Conservation (phyloP, 2,113 vertebrate species). For the Sebastes fasciatus region DNA sequence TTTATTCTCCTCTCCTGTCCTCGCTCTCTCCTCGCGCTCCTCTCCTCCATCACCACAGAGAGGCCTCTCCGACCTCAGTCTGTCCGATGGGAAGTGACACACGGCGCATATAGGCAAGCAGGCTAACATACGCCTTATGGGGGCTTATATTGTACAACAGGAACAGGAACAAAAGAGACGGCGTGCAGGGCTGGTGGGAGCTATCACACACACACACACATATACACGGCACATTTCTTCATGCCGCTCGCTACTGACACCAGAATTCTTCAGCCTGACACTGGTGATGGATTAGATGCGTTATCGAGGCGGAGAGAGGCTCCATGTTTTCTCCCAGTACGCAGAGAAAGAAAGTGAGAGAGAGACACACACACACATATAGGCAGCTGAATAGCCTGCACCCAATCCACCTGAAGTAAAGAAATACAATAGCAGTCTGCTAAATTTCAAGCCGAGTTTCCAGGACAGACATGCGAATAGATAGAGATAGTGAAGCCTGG, state of each 20-base stretch:
- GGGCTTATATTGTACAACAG: conserved; percentile 74
- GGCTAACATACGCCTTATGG: conserved; percentile 72
- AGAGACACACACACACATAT: conserved; percentile 42
- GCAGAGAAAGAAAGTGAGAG: conserved; percentile 45
- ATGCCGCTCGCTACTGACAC: conserved; percentile 72
- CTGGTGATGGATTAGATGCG: conserved; percentile 83
- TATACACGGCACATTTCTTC: conserved; percentile 53
- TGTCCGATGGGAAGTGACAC: conserved; percentile 75
- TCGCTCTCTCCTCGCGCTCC: not conserved
- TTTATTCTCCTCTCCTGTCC: not conserved
- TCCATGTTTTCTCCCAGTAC: conserved; percentile 64
- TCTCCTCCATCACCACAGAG: conserved; percentile 38
- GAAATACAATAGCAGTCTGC: conserved; percentile 68
- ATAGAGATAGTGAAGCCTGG: conserved; percentile 43
- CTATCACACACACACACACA: conserved; percentile 38
- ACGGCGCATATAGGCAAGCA: conserved; percentile 35
- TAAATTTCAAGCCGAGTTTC: conserved; percentile 62
- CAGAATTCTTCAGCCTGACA: conserved; percentile 81
- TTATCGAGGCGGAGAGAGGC: conserved; percentile 81
- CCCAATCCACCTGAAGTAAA: conserved; percentile 64
- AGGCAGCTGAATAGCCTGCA: conserved; percentile 42
- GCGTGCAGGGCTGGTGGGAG: conserved; percentile 61
- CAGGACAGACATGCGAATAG: conserved; percentile 42
- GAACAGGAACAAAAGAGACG: conserved; percentile 61
- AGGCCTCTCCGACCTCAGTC: conserved; percentile 38